Conservation (phyloP, 2,113 vertebrate genomes). For the Sceloporus undulatus region DNA sequence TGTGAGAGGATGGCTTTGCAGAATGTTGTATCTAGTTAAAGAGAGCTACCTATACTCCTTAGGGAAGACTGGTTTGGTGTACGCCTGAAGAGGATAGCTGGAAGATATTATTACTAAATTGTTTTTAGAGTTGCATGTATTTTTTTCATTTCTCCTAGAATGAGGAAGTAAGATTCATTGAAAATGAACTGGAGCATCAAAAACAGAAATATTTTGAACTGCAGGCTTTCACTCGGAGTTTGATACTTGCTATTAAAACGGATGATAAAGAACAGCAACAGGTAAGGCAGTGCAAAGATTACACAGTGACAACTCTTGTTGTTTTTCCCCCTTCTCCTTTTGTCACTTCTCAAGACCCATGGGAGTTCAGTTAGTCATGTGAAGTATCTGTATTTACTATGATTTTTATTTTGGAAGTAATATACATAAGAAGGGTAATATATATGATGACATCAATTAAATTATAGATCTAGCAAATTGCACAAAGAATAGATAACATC, state of each 20-base stretch:
- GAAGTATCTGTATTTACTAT: too few species aligned
- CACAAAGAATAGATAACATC: background rate
- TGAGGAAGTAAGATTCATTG: conserved; percentile 94
- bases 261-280: conserved; percentile 94
- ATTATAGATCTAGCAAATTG: background rate
- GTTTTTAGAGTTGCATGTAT: background rate
- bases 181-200: conserved; percentile 92
- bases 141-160: conserved; percentile 80
- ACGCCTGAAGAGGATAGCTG: too few species aligned
- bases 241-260: conserved; percentile 89
- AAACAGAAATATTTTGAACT: conserved; percentile 94
- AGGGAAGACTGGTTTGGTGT: too few species aligned
- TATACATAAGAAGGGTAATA: too few species aligned
- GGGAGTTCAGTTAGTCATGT: background rate
- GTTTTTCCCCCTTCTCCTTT: conserved; percentile 19
- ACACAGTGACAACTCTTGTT: background rate
- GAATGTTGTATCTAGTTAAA: too few species aligned
- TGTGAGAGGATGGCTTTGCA: too few species aligned
- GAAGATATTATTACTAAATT: background rate
- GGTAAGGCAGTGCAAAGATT: conserved; percentile 72
- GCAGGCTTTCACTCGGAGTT: conserved; percentile 88
- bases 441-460: background rate
- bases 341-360: conserved; percentile 4
- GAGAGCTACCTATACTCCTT: too few species aligned
- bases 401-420: background rate